Percentiles rank a stretch among this genome's conserved stretches.
phyloP scores from a whole-genome alignment of 2,888 invertebrate genomes.

The Drosophila aldrichi region DNA sequence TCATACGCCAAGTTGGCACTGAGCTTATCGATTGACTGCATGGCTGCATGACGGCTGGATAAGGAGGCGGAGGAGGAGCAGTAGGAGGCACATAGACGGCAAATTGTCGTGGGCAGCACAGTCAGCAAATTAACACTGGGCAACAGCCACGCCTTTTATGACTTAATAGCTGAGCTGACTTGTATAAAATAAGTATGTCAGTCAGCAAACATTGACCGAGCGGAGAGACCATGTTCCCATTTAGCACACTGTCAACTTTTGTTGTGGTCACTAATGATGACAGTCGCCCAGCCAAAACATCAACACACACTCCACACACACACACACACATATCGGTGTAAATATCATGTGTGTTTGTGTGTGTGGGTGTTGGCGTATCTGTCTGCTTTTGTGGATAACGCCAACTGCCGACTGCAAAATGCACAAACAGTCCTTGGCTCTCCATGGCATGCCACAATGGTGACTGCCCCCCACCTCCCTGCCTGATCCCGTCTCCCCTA shows the following conservation, averaged over 20 bases:
- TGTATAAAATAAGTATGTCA: slow-evolving; percentile 43
- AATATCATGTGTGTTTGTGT: slow-evolving; percentile 1
- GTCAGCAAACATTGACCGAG: slow-evolving; percentile 16
- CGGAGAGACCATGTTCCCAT: slow-evolving; percentile 59
- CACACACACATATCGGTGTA: not conserved
- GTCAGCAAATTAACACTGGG: slow-evolving; percentile 62
- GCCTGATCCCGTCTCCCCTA: not conserved
- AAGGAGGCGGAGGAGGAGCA: not conserved
- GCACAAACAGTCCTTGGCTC: slow-evolving; percentile 53
- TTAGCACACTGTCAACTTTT: slow-evolving; percentile 78
- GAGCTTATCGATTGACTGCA: slow-evolving; percentile 54
- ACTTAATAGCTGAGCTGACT: slow-evolving; percentile 64
- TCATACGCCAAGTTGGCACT: slow-evolving; percentile 52
- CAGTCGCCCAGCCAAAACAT: slow-evolving; percentile 70
- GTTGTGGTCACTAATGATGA: slow-evolving; percentile 80
- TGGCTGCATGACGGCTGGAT: slow-evolving; percentile 9
- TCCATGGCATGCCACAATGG: slow-evolving; percentile 35
- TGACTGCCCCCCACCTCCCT: not conserved
- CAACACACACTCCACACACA: slow-evolving; percentile 33
- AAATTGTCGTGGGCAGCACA: slow-evolving; percentile 36
- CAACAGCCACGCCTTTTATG: slow-evolving; percentile 66
- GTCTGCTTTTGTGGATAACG: slow-evolving; percentile 31
- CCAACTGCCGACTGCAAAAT: slow-evolving; percentile 47
- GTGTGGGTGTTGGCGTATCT: slow-evolving; percentile 4
- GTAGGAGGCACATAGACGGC: not conserved